Percentiles rank a stretch among this genome's conserved stretches.
Conservation (phyloP, 2,113 vertebrate species). For the Xyrauchen texanus region DNA sequence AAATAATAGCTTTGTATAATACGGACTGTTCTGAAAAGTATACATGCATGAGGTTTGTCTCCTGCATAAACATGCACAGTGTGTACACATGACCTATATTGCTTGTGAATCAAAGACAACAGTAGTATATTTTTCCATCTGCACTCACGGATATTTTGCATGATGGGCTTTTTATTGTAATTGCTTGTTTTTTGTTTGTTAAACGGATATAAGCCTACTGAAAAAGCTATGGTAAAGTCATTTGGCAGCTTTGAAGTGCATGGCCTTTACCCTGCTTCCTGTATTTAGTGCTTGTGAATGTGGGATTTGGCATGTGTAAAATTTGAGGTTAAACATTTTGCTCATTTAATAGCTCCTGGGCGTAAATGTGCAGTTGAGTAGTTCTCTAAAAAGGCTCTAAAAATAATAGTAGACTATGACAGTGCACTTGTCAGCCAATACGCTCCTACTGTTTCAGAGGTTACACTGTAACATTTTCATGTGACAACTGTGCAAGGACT, state of each 20-base stretch:
- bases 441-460: no score
- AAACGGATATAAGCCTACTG: constrained; percentile 20
- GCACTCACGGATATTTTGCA: constrained; percentile 13
- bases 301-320: constrained; percentile 29
- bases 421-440: no score
- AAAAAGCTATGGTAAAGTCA: constrained; percentile 25
- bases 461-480: no score
- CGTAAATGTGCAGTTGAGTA: constrained; percentile 1
- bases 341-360: constrained; percentile 40
- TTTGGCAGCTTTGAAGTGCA: constrained; percentile 37
- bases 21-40: no score
- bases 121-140: not conserved
- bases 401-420: no score
- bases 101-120: not conserved
- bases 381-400: not conserved
- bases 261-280: constrained; percentile 26
- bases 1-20: no score
- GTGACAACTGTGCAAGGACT: no score
- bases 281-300: constrained; percentile 20
- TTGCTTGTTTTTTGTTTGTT: constrained; percentile 27
- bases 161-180: constrained; percentile 51
- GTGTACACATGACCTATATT: no score
- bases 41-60: no score
- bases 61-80: no score
- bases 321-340: constrained; percentile 37